Evolutionary conservation across 1,140 invertebrate species (phyloP), one percentile per base, ranked within the genome.

Genomic region (Steinernema khuongi): DNA sequence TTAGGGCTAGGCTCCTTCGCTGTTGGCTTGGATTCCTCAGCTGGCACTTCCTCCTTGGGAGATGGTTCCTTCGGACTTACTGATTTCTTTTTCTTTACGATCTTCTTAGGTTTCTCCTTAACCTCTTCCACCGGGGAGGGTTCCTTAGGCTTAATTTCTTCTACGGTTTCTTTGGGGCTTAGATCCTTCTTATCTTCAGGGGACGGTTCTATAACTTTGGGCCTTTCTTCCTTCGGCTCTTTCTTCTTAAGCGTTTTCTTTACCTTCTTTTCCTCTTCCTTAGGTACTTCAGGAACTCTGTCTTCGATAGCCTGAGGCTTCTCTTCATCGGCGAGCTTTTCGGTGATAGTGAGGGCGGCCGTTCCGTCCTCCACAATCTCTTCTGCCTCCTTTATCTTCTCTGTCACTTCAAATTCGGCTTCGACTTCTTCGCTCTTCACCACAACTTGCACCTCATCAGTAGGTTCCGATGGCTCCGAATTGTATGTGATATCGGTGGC

Each of bases 181-280:
- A 44, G 67, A 1, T 32, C 69, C 72, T 17, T 29, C 36, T n/a
- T n/a, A n/a, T n/a, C n/a, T n/a, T n/a, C n/a, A n/a, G n/a, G 7
- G 7, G 7, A 11, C n/a, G 36, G 36, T 11, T 18, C 30, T 36
- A 41, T 43, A 26, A n/a, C 26, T 19, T 22, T 22, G 18, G 30
- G 7, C 67, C 43, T 19, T 30, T 31, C 30, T n/a, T 31, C 69
- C 44, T 70, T 30, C n/a, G 41, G 41, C n/a, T 72, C 70, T 7
- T 67, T 68, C 70, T 72, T 72, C 31, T 75, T 74, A 1, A 41
- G 32, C 1, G 60, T 50, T 31, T 76, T 74, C 74, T 76, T 74
- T 26, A 43, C 31, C 18, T 70, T 75, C 66, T 76, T 76, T 66
- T 76, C 73, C 28, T 76, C 67, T 1, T 7, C 31, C 74, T 36